Percentiles rank a stretch among this genome's conserved stretches.
These are phyloP conservation scores for Trilocha varians DNA, from an alignment of 2,888 invertebrate species.

Conservation along the genomic window DNA sequence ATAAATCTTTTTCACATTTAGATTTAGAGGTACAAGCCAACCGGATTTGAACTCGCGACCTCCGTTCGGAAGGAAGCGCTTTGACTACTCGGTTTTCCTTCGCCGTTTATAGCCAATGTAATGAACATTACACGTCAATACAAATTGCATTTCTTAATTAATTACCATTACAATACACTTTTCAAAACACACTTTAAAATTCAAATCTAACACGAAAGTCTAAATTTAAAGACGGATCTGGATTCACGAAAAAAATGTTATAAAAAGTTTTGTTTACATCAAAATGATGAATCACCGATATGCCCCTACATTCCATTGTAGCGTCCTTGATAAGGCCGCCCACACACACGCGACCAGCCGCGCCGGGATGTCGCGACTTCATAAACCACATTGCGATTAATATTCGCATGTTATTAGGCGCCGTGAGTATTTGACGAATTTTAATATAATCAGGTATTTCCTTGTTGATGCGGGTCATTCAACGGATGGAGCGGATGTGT, in stretches of 20 bases:
- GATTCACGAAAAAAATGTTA: conserved; percentile 20
- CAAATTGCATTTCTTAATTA: too few species aligned
- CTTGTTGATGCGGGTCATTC: too few species aligned
- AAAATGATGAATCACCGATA: conserved; percentile 54
- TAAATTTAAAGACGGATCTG: conserved; percentile 44
- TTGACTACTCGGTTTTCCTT: too few species aligned
- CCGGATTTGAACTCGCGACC: too few species aligned
- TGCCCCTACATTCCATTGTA: conserved; percentile 46
- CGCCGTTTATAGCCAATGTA: too few species aligned
- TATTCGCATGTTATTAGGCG: not conserved
- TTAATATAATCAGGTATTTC: not conserved
- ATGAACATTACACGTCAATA: too few species aligned
- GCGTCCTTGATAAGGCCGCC: conserved; percentile 38
- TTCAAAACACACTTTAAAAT: not conserved
- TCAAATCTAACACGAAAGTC: conserved; percentile 2
- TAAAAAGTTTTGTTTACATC: conserved; percentile 57
- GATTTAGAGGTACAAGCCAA: too few species aligned
- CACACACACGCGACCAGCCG: conserved; percentile 19
- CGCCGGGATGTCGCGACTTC: not conserved
- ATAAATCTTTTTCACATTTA: too few species aligned
- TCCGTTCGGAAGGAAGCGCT: too few species aligned
- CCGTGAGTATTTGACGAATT: not conserved
- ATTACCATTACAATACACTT: too few species aligned
- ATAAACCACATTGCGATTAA: not conserved
- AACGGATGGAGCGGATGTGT: too few species aligned